Percentiles rank a stretch among this genome's conserved stretches.
Conservation (phyloP, 2,113 vertebrate species). For the Urocitellus parryii region DNA sequence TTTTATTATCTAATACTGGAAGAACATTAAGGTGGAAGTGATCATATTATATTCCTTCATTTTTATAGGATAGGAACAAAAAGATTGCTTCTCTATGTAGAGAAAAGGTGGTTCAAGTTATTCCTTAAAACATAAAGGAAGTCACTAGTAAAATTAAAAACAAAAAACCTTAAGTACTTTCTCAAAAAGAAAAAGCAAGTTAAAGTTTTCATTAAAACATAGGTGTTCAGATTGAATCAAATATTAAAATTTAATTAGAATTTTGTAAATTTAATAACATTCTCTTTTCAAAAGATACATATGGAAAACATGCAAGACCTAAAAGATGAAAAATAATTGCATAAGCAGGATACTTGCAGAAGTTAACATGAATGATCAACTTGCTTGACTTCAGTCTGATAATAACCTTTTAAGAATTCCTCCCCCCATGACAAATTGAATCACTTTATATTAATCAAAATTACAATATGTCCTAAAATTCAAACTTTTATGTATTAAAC, state of each 20-base stretch:
- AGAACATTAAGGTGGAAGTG: neutral
- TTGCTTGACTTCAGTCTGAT: neutral
- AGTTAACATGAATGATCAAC: neutral
- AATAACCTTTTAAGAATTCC: neutral
- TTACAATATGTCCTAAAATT: neutral
- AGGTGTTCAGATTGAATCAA: neutral
- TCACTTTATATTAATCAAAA: conserved; percentile 23
- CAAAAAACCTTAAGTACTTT: neutral
- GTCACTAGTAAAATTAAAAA: neutral
- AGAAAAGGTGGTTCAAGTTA: neutral
- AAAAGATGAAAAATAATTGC: neutral
- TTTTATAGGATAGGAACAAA: neutral
- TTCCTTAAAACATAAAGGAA: neutral
- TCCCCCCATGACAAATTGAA: neutral
- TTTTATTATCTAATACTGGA: neutral
- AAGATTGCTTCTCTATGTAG: neutral
- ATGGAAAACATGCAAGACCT: neutral
- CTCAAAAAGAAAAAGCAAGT: neutral
- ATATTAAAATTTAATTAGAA: neutral
- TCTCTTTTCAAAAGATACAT: neutral
- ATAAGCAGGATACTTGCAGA: neutral
- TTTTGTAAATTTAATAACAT: neutral
- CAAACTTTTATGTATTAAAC: neutral
- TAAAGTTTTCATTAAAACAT: neutral
- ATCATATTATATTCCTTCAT: neutral